Percentiles rank a stretch among this genome's conserved stretches.
Evolutionary conservation across 2,113 vertebrate genomes (phyloP).

Genomic region (Labeo rohita): DNA sequence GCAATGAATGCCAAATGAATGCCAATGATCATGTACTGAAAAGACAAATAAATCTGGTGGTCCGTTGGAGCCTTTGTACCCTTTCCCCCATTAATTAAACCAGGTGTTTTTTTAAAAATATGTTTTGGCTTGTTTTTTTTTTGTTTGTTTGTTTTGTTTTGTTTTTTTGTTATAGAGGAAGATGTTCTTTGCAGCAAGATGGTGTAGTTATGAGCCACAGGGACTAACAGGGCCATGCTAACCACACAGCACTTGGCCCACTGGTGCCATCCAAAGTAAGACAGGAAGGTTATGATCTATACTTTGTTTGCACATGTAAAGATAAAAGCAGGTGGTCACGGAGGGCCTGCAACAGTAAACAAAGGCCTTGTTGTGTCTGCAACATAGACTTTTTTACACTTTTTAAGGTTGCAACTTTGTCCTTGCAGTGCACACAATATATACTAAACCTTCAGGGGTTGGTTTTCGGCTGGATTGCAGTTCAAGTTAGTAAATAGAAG

Average conservation of each 20-base stretch:
- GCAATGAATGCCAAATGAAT: background rate
- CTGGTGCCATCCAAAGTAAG: background rate
- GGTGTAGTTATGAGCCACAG: background rate
- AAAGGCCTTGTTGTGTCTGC: background rate
- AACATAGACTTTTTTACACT: background rate
- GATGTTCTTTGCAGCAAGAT: background rate
- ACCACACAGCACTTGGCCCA: background rate
- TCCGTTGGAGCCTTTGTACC: background rate
- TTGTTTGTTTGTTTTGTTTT: too few species aligned
- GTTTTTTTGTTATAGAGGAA: background rate
- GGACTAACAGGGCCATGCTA: background rate
- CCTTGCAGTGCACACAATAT: background rate
- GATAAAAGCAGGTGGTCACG: background rate
- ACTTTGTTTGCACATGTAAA: background rate
- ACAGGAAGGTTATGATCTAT: background rate
- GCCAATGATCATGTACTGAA: constrained; percentile 23
- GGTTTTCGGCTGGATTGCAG: background rate
- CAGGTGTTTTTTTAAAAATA: background rate
- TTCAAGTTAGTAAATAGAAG: background rate
- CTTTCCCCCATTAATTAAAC: background rate
- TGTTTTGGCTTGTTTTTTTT: background rate
- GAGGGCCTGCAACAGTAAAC: background rate
- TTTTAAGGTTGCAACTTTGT: background rate
- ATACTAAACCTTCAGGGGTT: background rate
- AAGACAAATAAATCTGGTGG: background rate